Evolutionary conservation across 2,888 invertebrate genomes (phyloP), one percentile per base, ranked within the genome.

Genomic region (Abrostola triplasia): DNA sequence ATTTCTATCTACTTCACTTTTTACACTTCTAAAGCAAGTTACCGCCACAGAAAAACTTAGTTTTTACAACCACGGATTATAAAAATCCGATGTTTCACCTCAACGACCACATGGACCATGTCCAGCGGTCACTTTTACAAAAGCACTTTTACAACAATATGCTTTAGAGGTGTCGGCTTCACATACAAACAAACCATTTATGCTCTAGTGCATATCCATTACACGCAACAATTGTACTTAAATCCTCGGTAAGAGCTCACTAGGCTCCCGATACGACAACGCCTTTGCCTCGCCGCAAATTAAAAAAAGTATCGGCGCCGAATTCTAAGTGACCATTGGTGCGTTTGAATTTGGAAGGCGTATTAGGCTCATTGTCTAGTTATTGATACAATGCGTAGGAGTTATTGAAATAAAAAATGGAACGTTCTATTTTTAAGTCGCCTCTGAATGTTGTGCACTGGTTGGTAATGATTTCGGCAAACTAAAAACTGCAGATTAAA

Each of bases 201-300:
- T 92, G 93, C 91, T 91, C 92, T 91, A 90, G 87, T 93, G 93
- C 91, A 92, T 93, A 93, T 93, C 93, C 88, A 92, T 93, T 93
- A 92, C 93, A 92, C 67, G 78, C 76, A 83, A 84, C 88, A 86
- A 89, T 91, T 84, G 79, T 81, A 83, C 80, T 86, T 84, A 84
- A 89, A 91, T 88, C 90, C 88, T 81, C 76, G 61, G 83, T 86
- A 84, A 85, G 81, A 86, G 81, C 82, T 84, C 72, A 86, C 84
- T 85, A 80, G 82, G 84, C 83, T 77, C 85, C 83, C 83, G 86
- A 77, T 80, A 74, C 48, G 77, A 78, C 69, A 67, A 65, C 66
- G 66, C 72, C 74, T 77, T 82, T 69, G 77, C 81, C 56, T 77
- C 62, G 73, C 77, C 73, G 75, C 73, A 67, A 73, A 65, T 79